Conservation (phyloP, 2,113 vertebrate genomes). For the Boulengeromyrus knoepffleri region DNA sequence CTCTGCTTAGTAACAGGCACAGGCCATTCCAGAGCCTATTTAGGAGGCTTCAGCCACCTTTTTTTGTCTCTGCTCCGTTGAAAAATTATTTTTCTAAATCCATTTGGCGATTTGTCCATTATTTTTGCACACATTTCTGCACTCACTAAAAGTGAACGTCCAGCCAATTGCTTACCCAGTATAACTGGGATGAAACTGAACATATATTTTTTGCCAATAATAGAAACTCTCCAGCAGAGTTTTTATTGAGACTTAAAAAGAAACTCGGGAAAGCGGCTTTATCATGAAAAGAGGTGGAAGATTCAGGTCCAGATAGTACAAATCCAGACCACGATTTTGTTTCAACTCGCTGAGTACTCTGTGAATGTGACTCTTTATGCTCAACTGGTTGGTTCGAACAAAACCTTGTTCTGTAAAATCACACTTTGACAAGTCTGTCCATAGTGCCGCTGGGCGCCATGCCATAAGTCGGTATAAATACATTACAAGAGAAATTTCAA, state of each 20-base stretch:
- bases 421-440: background rate
- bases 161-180: background rate
- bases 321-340: no score
- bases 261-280: background rate
- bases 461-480: background rate
- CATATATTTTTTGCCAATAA: background rate
- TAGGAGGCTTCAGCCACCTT: background rate
- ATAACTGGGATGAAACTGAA: background rate
- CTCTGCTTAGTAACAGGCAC: background rate
- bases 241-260: background rate
- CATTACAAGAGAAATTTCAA: background rate
- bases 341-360: no score
- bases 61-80: background rate
- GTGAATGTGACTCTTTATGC: no score
- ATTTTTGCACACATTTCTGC: background rate
- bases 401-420: background rate
- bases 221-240: background rate
- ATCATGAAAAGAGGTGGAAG: background rate
- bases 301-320: no score
- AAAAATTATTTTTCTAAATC: background rate
- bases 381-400: no score
- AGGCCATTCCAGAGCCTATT: background rate
- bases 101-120: background rate
- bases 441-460: background rate
- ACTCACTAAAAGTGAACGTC: background rate